Evolutionary conservation across 2,888 invertebrate species (phyloP).

Genomic region (Melanargia galathea): DNA sequence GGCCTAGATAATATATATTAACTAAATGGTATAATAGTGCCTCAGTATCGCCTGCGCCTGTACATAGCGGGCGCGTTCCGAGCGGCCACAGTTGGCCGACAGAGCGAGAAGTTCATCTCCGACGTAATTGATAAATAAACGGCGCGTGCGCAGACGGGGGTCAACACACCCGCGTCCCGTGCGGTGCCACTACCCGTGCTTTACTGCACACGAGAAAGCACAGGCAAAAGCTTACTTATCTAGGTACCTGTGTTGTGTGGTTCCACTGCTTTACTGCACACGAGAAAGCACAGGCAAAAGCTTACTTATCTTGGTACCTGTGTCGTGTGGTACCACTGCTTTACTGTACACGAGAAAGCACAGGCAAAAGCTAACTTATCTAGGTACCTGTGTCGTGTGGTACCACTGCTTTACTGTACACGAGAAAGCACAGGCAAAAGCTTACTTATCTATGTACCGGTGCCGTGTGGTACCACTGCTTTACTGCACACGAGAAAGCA

Average conservation of each 20-base stretch:
- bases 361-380: neutral
- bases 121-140: conserved; percentile 79
- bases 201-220: conserved; percentile 1
- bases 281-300: neutral
- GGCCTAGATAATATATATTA: no score
- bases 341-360: neutral
- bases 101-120: conserved; percentile 82
- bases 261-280: conserved; percentile 29
- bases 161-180: conserved; percentile 66
- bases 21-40: no score
- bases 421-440: neutral
- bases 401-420: conserved; percentile 29
- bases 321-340: conserved; percentile 36
- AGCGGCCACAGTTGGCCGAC: conserved; percentile 77
- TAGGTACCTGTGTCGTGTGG: conserved; percentile 22
- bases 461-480: no score
- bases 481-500: no score
- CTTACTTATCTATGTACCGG: neutral
- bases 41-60: conserved; percentile 41
- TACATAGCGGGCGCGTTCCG: conserved; percentile 79
- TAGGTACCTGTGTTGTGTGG: conserved; percentile 22
- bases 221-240: neutral
- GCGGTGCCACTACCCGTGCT: conserved; percentile 35
- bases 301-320: neutral
- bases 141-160: conserved; percentile 68